Conservation (phyloP, 2,797 vertebrate species). For the Botia kubotai region DNA sequence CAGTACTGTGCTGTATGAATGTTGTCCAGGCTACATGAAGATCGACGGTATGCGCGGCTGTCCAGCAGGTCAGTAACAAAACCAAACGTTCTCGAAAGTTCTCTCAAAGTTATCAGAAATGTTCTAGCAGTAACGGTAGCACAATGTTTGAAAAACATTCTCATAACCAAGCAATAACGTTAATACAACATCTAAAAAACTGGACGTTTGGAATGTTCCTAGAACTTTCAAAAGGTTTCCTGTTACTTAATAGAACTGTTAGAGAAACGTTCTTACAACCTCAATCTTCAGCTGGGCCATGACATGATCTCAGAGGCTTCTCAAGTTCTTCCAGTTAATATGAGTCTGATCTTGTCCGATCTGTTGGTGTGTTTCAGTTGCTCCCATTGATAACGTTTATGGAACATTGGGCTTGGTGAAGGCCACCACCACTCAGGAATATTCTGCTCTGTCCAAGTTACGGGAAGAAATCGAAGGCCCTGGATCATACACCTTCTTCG, state of each 20-base stretch:
- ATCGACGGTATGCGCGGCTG: constrained; percentile 89
- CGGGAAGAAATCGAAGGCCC: constrained; percentile 90
- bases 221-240: too few relatives aligned
- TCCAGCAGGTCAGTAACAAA: constrained; percentile 87
- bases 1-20: constrained; percentile 94
- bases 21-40: constrained; percentile 96
- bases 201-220: too few relatives aligned
- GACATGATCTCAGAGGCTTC: too few relatives aligned
- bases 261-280: too few relatives aligned
- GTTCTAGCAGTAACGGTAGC: too few relatives aligned
- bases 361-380: constrained; percentile 74
- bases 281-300: too few relatives aligned
- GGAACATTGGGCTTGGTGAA: constrained; percentile 89
- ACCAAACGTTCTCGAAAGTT: not conserved
- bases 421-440: constrained; percentile 85
- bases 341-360: not conserved
- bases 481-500: constrained; percentile 93
- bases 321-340: not conserved
- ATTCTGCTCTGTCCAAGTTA: constrained; percentile 87
- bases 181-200: too few relatives aligned
- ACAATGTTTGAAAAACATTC: too few relatives aligned
- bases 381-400: constrained; percentile 94
- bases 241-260: too few relatives aligned
- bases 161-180: too few relatives aligned
- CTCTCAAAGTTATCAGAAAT: too few relatives aligned